phyloP scores from a whole-genome alignment of 2,113 vertebrate species.

The Ascaphus truei region DNA sequence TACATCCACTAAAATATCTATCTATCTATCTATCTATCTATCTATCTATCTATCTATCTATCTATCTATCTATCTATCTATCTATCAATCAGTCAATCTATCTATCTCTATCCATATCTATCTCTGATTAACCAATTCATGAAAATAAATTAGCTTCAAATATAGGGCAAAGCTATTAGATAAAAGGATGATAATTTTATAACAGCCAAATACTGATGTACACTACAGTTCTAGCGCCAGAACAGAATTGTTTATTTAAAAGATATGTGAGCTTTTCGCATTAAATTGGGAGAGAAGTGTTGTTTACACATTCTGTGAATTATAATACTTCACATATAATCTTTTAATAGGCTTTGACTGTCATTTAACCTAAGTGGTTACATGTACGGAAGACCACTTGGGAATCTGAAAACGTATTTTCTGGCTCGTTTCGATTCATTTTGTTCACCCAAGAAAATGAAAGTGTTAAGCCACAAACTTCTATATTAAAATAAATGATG shows the following conservation, averaged over 20 bases:
- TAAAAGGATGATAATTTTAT: not conserved
- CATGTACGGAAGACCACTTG: not conserved
- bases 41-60: too few species aligned
- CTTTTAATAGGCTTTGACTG: slow-evolving; percentile 2
- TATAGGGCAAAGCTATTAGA: too few species aligned
- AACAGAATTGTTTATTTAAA: not conserved
- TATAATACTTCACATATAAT: slow-evolving; percentile 2
- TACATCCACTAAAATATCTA: too few species aligned
- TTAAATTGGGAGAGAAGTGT: not conserved
- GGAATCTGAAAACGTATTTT: too few species aligned
- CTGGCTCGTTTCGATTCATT: slow-evolving; percentile 10
- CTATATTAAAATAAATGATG: slow-evolving; percentile 15
- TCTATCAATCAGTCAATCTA: too few species aligned
- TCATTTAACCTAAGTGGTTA: not conserved
- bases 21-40: too few species aligned
- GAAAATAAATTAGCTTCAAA: too few species aligned
- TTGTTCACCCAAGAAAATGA: slow-evolving; percentile 13
- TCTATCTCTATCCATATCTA: too few species aligned
- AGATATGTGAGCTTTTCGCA: not conserved
- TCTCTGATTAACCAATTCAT: too few species aligned
- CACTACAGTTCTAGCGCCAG: not conserved
- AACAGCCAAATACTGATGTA: not conserved
- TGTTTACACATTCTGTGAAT: slow-evolving; percentile 2
- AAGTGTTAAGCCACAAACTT: not conserved
- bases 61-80: too few species aligned